Evolutionary conservation across 1,140 invertebrate genomes (phyloP).

Genomic region (Cotesia typhae): DNA sequence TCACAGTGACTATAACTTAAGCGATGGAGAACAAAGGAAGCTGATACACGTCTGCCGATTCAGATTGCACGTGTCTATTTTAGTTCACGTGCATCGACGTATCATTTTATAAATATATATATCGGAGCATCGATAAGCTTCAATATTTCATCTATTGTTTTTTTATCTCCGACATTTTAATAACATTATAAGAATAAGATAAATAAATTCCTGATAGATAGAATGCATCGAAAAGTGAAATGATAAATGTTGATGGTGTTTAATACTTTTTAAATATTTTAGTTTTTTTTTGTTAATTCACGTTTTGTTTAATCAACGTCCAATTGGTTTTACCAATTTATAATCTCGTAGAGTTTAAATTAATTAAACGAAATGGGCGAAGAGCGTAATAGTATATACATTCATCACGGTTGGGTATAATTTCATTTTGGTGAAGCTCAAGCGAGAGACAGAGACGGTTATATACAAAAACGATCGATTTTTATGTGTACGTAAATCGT

Average conservation of each 20-base stretch:
- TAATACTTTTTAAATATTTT: background rate
- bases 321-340: conserved; percentile 14
- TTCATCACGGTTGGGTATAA: conserved; percentile 23
- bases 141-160: conserved; percentile 21
- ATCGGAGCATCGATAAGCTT: conserved; percentile 28
- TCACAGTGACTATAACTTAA: background rate
- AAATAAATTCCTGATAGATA: too few species aligned
- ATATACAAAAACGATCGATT: conserved; percentile 13
- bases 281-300: background rate
- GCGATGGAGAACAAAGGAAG: conserved; percentile 11
- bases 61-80: conserved; percentile 32
- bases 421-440: conserved; percentile 28
- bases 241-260: background rate
- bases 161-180: background rate
- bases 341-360: conserved; percentile 23
- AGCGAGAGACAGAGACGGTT: background rate
- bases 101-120: conserved; percentile 20
- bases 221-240: background rate
- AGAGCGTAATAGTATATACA: conserved; percentile 14
- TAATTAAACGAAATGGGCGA: conserved; percentile 23
- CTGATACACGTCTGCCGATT: conserved; percentile 18
- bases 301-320: conserved; percentile 17
- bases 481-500: conserved; percentile 34
- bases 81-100: conserved; percentile 31
- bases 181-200: too few species aligned